phyloP scores from a whole-genome alignment of 1,140 invertebrate genomes.

The Drosophila lowei region DNA sequence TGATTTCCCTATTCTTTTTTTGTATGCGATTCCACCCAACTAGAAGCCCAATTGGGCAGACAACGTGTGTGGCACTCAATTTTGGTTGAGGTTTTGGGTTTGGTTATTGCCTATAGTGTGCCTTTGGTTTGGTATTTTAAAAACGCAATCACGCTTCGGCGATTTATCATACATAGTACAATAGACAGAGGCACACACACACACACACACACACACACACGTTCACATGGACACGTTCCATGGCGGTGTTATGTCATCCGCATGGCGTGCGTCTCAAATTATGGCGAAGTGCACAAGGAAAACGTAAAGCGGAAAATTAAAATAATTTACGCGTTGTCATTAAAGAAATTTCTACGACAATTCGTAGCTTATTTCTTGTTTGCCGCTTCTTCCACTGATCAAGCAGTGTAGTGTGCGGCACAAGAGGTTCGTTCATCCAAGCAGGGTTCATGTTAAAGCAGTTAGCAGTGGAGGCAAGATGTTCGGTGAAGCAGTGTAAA shows the following conservation, averaged over 20 bases:
- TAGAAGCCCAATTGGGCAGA: conserved; percentile 7
- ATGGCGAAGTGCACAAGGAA: conserved; percentile 14
- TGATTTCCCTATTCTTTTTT: conserved; percentile 32
- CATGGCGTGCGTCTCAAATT: conserved; percentile 39
- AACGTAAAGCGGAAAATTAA: conserved; percentile 43
- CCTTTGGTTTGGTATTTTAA: conserved; percentile 27
- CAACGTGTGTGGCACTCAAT: conserved; percentile 26
- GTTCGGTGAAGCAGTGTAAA: too few relatives aligned
- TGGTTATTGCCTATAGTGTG: conserved; percentile 9
- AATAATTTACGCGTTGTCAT: conserved; percentile 44
- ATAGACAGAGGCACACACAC: neutral
- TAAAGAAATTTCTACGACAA: conserved; percentile 33
- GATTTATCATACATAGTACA: conserved; percentile 49
- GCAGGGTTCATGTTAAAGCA: too few relatives aligned
- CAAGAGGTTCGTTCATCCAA: too few relatives aligned
- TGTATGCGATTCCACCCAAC: neutral
- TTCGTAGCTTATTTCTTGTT: neutral
- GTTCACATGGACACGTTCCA: neutral
- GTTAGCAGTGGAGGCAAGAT: neutral
- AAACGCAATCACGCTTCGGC: conserved; percentile 69
- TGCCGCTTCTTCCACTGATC: too few relatives aligned
- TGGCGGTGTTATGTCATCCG: conserved; percentile 63
- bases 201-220: conserved; percentile 4
- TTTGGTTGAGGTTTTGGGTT: conserved; percentile 20
- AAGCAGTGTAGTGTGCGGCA: too few relatives aligned